A percentile compares a stretch with the other conserved stretches of the same genome.
Conservation (phyloP, 23 tunicate species). For the Ascidia mentula region DNA sequence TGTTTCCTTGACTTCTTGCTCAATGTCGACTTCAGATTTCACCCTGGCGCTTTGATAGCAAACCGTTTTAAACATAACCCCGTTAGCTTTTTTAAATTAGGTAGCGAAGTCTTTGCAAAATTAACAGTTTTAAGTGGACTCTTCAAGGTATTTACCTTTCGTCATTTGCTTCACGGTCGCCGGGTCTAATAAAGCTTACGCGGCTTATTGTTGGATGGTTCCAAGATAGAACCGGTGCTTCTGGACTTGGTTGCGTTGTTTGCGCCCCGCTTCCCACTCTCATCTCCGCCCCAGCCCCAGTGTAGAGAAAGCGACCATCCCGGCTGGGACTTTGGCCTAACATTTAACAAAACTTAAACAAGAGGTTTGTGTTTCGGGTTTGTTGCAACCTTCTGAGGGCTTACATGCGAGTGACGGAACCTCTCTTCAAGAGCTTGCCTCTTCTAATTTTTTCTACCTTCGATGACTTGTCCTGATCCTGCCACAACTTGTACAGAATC, state of each 20-base stretch:
- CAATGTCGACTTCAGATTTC: neutral
- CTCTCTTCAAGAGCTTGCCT: too few relatives aligned
- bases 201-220: conserved; percentile 16
- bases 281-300: conserved; percentile 77
- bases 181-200: conserved; percentile 50
- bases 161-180: neutral
- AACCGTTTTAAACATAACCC: too few relatives aligned
- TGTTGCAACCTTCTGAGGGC: too few relatives aligned
- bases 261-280: neutral
- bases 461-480: conserved; percentile 26
- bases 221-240: neutral
- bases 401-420: too few relatives aligned
- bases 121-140: too few relatives aligned
- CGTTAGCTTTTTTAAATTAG: too few relatives aligned
- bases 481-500: conserved; percentile 50
- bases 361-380: neutral
- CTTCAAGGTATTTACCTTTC: neutral
- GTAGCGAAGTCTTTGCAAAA: too few relatives aligned
- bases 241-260: conserved; percentile 1
- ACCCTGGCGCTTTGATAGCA: conserved; percentile 2
- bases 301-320: conserved; percentile 60
- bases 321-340: conserved; percentile 70
- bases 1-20: neutral
- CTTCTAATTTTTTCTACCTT: conserved; percentile 3
- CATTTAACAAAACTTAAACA: neutral